phyloP scores from a whole-genome alignment of 2,797 vertebrate species.

The Anomalospiza imberbis region DNA sequence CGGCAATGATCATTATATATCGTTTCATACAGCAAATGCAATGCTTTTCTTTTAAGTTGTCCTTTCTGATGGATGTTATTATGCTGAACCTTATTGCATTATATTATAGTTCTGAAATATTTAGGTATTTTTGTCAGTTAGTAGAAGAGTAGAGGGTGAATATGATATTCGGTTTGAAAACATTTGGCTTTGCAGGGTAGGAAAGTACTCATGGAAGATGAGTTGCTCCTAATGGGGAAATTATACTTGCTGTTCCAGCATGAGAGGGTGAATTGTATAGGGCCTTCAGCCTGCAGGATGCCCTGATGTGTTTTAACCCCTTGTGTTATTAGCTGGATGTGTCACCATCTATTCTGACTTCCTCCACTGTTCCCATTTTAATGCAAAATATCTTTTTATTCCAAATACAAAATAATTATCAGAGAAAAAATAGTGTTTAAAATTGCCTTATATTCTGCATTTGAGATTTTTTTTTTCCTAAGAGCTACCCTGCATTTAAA shows the following conservation, averaged over 20 bases:
- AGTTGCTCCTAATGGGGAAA: background rate
- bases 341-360: background rate
- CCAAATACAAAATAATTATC: background rate
- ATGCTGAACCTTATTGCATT: conserved; percentile 50
- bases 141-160: background rate
- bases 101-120: conserved; percentile 52
- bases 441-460: background rate
- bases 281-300: background rate
- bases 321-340: background rate
- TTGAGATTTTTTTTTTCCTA: background rate
- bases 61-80: conserved; percentile 55
- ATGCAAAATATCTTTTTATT: background rate
- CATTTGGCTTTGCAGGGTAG: background rate
- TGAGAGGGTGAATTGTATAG: background rate
- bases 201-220: background rate
- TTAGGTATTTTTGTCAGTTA: conserved; percentile 10
- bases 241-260: background rate
- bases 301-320: background rate
- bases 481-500: background rate
- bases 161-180: background rate
- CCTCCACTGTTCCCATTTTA: background rate
- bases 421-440: background rate
- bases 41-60: conserved; percentile 58
- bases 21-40: conserved; percentile 52
- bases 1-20: conserved; percentile 64